These are phyloP conservation scores for Paedocypris sp. DNA, from an alignment of 2,113 vertebrate genomes.

Conservation along the genomic window DNA sequence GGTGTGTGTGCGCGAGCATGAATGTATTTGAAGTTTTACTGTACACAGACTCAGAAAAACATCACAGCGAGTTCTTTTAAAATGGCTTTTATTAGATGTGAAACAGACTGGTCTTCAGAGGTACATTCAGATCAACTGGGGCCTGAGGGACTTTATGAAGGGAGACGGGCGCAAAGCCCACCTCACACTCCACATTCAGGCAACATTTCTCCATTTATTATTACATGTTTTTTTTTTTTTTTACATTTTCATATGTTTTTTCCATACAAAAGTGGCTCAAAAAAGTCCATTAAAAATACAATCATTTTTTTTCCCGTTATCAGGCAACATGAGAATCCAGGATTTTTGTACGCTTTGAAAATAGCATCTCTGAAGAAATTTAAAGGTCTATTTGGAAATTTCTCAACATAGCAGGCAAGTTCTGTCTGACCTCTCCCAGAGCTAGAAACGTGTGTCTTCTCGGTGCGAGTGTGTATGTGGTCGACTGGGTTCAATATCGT, in stretches of 20 bases:
- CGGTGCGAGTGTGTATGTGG: conserved; percentile 3
- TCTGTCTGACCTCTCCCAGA: conserved; percentile 25
- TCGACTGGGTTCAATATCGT: conserved; percentile 7
- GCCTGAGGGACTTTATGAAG: conserved; percentile 33
- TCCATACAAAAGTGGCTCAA: conserved; percentile 57
- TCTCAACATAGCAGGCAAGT: conserved; percentile 56
- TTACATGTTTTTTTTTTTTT: conserved; percentile 1
- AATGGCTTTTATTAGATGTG: conserved; percentile 64
- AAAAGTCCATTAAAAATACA: conserved; percentile 67
- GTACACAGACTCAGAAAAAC: no score
- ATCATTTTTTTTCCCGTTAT: conserved; percentile 45
- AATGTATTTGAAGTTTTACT: no score
- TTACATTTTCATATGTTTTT: conserved; percentile 43
- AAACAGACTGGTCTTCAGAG: conserved; percentile 56
- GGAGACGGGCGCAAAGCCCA: conserved; percentile 26
- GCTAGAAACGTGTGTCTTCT: not conserved
- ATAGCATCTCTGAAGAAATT: conserved; percentile 60
- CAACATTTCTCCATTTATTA: conserved; percentile 36
- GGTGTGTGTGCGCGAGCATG: no score
- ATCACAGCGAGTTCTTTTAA: conserved; percentile 54
- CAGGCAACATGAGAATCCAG: conserved; percentile 59
- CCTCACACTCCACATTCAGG: conserved; percentile 35
- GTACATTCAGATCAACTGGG: conserved; percentile 64
- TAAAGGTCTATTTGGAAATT: conserved; percentile 51
- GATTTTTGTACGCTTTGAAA: conserved; percentile 52